A percentile compares a stretch with the other conserved stretches of the same genome.
Evolutionary conservation across 2,113 vertebrate genomes (phyloP).

Genomic region (Leptobrachium leishanense): DNA sequence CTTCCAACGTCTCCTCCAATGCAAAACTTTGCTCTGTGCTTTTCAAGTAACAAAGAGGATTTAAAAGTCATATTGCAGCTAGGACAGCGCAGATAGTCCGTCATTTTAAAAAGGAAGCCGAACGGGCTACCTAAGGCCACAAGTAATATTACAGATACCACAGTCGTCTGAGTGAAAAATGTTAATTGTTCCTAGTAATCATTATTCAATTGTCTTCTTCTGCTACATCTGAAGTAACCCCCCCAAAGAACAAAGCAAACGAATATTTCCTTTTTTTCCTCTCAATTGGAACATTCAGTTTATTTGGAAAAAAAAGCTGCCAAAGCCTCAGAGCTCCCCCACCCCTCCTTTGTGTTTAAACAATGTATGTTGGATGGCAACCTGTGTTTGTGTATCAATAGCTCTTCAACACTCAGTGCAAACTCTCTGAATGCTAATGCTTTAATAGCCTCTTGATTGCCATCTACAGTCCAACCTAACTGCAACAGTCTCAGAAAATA

Average conservation of each 20-base stretch:
- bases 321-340: not conserved
- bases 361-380: slow-evolving; percentile 37
- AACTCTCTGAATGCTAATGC: not conserved
- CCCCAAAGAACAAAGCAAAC: too few species aligned
- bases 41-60: slow-evolving; percentile 53
- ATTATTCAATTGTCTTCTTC: not conserved
- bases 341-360: slow-evolving; percentile 14
- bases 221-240: not conserved
- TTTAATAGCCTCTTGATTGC: not conserved
- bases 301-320: not conserved
- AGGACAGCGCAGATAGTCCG: slow-evolving; percentile 50
- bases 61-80: slow-evolving; percentile 59
- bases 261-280: not conserved
- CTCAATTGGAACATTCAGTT: slow-evolving; percentile 10
- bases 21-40: slow-evolving; percentile 59
- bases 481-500: not conserved
- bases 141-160: not conserved
- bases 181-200: not conserved
- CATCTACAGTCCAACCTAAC: slow-evolving; percentile 16
- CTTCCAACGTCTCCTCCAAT: slow-evolving; percentile 53
- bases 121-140: not conserved
- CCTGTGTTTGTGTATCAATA: slow-evolving; percentile 44
- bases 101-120: slow-evolving; percentile 9
- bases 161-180: not conserved
- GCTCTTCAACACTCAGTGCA: not conserved